Conservation (phyloP, 2,113 vertebrate genomes). For the human (Homo sapiens) region DNA sequence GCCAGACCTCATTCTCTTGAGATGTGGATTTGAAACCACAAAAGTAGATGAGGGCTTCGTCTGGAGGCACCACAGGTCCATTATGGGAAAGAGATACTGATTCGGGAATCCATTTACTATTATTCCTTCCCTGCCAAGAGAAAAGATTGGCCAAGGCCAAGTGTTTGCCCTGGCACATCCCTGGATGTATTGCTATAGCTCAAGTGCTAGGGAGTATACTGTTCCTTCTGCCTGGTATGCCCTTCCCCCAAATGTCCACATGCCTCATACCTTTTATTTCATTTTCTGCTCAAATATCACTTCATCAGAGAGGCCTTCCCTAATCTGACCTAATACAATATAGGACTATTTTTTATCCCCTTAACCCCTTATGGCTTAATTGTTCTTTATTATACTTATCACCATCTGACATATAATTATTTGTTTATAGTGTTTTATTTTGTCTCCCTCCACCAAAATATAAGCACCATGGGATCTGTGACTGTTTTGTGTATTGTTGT, state of each 20-base stretch:
- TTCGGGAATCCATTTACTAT: constrained; percentile 33
- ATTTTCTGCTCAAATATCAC: constrained; percentile 18
- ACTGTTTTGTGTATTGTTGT: background rate
- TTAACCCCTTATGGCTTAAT: constrained; percentile 21
- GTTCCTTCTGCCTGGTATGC: background rate
- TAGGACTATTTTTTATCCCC: background rate
- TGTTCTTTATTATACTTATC: constrained; percentile 26
- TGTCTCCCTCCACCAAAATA: background rate
- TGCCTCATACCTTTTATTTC: constrained; percentile 24
- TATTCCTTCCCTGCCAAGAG: constrained; percentile 43
- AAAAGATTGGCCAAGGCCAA: background rate
- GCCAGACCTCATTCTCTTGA: constrained; percentile 24
- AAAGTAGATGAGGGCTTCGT: constrained; percentile 44
- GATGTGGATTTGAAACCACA: constrained; percentile 41
- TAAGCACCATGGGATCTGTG: background rate
- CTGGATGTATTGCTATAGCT: background rate
- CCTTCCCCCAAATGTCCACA: background rate
- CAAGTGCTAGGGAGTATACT: background rate
- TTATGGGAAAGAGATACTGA: constrained; percentile 47
- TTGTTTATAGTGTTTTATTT: background rate
- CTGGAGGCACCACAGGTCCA: background rate
- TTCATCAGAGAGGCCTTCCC: background rate
- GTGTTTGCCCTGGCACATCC: background rate
- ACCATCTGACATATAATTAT: background rate
- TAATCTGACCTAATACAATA: background rate